These are phyloP conservation scores for Netelia melanura DNA, from an alignment of 2,888 invertebrate species.

Conservation along the genomic window DNA sequence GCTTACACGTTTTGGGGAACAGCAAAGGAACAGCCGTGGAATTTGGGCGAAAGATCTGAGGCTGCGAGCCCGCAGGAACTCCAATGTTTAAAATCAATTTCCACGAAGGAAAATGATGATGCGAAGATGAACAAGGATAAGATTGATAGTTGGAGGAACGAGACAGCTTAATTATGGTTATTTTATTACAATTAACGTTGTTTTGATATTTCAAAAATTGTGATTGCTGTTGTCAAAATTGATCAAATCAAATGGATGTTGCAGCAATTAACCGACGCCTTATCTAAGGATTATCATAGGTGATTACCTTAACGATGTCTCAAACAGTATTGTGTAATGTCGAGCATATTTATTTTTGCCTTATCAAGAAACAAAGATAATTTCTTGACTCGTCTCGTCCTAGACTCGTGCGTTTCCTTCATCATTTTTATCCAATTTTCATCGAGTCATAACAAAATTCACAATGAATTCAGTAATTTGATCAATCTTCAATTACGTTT, in stretches of 20 bases:
- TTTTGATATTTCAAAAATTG: neutral
- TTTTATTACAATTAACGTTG: neutral
- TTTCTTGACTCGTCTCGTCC: no score
- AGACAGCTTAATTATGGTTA: neutral
- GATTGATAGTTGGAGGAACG: conserved; percentile 1
- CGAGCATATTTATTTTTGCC: neutral
- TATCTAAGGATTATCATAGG: conserved; percentile 84
- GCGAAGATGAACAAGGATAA: conserved; percentile 10
- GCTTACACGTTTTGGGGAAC: conserved; percentile 78
- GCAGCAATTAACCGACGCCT: neutral
- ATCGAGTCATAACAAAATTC: no score
- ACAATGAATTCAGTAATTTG: no score
- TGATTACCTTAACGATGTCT: neutral
- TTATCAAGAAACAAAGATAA: neutral
- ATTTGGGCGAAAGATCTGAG: conserved; percentile 55
- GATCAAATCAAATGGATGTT: neutral
- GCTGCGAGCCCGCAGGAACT: conserved; percentile 60
- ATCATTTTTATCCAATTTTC: no score
- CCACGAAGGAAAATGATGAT: conserved; percentile 14
- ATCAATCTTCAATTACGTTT: no score
- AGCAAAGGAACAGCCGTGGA: conserved; percentile 82
- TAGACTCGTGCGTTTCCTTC: no score
- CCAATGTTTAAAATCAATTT: conserved; percentile 32
- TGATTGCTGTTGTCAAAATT: no score
- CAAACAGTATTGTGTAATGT: neutral